Evolutionary conservation across 2,888 invertebrate species (phyloP), one percentile per base, ranked within the genome.

Genomic region (Acanthococcus lagerstroemiae): DNA sequence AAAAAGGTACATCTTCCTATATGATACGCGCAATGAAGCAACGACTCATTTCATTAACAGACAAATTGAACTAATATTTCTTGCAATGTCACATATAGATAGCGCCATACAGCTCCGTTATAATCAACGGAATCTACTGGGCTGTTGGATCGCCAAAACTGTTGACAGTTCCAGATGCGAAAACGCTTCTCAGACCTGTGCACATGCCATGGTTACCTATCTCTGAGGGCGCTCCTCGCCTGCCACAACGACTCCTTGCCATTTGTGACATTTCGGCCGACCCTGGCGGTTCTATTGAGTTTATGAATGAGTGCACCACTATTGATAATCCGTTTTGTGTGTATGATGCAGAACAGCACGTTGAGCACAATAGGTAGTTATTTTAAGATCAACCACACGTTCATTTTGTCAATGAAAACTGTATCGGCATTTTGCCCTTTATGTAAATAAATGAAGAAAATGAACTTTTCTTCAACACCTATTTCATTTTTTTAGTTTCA

Each of bases 261-360:
- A 94, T 99, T 73, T 97, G 97, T 76, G 99, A 99, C 76, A 97
- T 99, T 73, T 95, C 95, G 0, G 99, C 99, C 0, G 99, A 99
- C 78, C 99, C 99, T 0, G 96, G 97, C 0, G 95, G 95, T 65
- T 94, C 94, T 45, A 95, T 97, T 67, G 97, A 99, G 77, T 99
- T 99, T 75, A 97, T 99, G 97, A 94, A 95, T 73, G 97, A 97
- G 75, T 99, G 97, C 75, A 99, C 99, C 0, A 99, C 97, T 1
- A 99, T 99, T 68, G 99, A 99, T 75, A 95, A 93, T 2, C 99
- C 99, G 0, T 99, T 99, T 78, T 95, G 95, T 75, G 82, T 99
- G n/a, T 99, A 99, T 75, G 97, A 99, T 75, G 97, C 99, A 5
- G 95, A 99, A 76, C 84, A 95, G 68, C 96, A 99, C 76, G 95